A percentile compares a stretch with the other conserved stretches of the same genome.
phyloP scores from a whole-genome alignment of 2,888 invertebrate genomes.

The Chymomyza procnemis region DNA sequence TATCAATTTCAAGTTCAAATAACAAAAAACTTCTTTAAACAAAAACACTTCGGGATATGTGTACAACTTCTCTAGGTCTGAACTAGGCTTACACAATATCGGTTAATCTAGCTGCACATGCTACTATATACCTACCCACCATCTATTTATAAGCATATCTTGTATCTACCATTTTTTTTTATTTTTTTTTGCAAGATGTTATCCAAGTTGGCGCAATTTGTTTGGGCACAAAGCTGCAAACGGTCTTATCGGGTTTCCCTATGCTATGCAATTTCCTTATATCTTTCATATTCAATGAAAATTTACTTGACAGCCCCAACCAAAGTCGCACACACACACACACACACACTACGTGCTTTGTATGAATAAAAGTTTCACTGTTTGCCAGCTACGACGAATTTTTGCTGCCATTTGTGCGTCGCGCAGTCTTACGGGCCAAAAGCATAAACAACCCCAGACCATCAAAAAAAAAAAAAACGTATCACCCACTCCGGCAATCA shows the following conservation, averaged over 20 bases:
- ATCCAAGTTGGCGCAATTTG: background rate
- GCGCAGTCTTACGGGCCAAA: constrained; percentile 16
- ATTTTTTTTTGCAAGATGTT: background rate
- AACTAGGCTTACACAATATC: background rate
- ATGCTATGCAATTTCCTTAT: constrained; percentile 48
- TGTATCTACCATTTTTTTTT: background rate
- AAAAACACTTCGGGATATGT: background rate
- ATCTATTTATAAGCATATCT: background rate
- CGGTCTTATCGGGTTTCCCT: background rate
- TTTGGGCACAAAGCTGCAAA: background rate
- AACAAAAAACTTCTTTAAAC: background rate
- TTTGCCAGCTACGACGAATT: constrained; percentile 15
- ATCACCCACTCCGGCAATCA: background rate
- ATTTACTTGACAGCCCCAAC: constrained; percentile 49
- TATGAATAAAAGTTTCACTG: constrained; percentile 61
- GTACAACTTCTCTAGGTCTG: background rate
- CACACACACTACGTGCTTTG: constrained; percentile 53
- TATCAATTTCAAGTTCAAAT: background rate
- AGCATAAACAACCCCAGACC: constrained; percentile 70
- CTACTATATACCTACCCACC: background rate
- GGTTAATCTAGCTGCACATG: background rate
- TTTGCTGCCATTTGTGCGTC: constrained; percentile 34
- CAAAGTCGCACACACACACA: constrained; percentile 13
- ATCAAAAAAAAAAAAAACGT: constrained; percentile 17
- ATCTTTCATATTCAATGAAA: constrained; percentile 55